Conservation (phyloP, 1,140 invertebrate species). For the Drosophila sechellia region DNA sequence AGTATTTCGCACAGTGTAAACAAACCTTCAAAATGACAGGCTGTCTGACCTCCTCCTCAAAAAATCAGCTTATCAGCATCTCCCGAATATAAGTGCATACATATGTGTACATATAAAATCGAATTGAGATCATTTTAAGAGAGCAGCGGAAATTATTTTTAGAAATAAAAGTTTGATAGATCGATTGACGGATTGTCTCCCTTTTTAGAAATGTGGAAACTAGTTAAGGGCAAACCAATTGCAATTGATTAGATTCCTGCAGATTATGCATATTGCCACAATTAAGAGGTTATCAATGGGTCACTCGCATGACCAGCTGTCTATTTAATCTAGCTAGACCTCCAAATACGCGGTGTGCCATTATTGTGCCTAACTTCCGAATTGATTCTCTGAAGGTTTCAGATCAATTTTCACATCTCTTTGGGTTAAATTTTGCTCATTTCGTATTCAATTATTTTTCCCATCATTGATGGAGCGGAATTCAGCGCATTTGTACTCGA, state of each 20-base stretch:
- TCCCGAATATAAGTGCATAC: slow-evolving; percentile 28
- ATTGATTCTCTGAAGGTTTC: slow-evolving; percentile 18
- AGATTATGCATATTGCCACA: slow-evolving; percentile 6
- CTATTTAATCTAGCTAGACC: slow-evolving; percentile 9
- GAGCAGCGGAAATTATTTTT: slow-evolving; percentile 16
- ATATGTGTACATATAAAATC: slow-evolving; percentile 6
- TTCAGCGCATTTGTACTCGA: slow-evolving; percentile 31
- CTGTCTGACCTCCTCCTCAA: slow-evolving; percentile 29
- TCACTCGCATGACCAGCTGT: slow-evolving; percentile 41
- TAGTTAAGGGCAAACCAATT: slow-evolving; percentile 10
- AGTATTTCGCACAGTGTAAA: slow-evolving; percentile 59
- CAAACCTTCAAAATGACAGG: slow-evolving; percentile 63
- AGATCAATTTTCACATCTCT: slow-evolving; percentile 11
- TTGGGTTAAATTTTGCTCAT: slow-evolving; percentile 1
- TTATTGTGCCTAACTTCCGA: slow-evolving; percentile 26
- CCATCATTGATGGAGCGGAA: slow-evolving; percentile 13
- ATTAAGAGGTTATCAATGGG: slow-evolving; percentile 30
- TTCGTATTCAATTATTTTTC: slow-evolving; percentile 28
- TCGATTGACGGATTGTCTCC: slow-evolving; percentile 13
- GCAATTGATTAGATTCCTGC: slow-evolving; percentile 26
- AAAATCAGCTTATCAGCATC: slow-evolving; percentile 60
- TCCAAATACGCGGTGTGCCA: background rate
- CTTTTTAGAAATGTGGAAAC: slow-evolving; percentile 25
- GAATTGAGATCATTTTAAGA: slow-evolving; percentile 26
- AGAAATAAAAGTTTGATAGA: slow-evolving; percentile 39